These are phyloP conservation scores for Drosophila bunnanda DNA, from an alignment of 2,888 invertebrate genomes.

Conservation along the genomic window DNA sequence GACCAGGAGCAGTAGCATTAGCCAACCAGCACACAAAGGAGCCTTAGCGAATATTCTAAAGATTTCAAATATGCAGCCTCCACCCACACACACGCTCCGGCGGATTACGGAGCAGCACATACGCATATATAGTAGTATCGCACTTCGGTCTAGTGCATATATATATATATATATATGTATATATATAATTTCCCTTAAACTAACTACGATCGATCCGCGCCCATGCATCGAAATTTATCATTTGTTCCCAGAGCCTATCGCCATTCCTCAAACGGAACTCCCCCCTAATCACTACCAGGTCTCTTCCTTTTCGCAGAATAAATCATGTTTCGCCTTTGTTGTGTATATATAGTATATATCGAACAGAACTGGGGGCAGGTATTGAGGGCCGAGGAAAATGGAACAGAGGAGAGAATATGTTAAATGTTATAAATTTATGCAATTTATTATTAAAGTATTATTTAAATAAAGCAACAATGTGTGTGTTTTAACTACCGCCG, in stretches of 20 bases:
- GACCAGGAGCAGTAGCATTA: slow-evolving; percentile 35
- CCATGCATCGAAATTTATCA: slow-evolving; percentile 18
- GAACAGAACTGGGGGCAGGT: slow-evolving; percentile 23
- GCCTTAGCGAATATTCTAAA: slow-evolving; percentile 56
- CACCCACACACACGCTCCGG: slow-evolving; percentile 41
- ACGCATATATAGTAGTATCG: slow-evolving; percentile 35
- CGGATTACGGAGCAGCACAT: slow-evolving; percentile 50
- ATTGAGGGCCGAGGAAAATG: slow-evolving; percentile 43
- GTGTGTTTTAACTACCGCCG: slow-evolving; percentile 34
- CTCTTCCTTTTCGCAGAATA: slow-evolving; percentile 47
- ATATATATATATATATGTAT: slow-evolving; percentile 25
- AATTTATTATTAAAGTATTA: slow-evolving; percentile 82
- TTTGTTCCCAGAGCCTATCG: slow-evolving; percentile 10
- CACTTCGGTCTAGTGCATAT: slow-evolving; percentile 38
- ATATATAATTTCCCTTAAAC: slow-evolving; percentile 54
- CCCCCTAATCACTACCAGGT: slow-evolving; percentile 18
- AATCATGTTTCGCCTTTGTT: slow-evolving; percentile 63
- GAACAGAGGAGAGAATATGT: slow-evolving; percentile 69
- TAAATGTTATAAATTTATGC: slow-evolving; percentile 82
- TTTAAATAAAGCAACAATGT: slow-evolving; percentile 68
- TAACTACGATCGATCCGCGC: slow-evolving; percentile 46
- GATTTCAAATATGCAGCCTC: slow-evolving; percentile 55
- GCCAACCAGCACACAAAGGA: slow-evolving; percentile 39
- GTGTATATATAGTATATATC: slow-evolving; percentile 51
- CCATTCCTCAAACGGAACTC: slow-evolving; percentile 9